Evolutionary conservation across 2,888 invertebrate genomes (phyloP).

Genomic region (Odontothrips loti): DNA sequence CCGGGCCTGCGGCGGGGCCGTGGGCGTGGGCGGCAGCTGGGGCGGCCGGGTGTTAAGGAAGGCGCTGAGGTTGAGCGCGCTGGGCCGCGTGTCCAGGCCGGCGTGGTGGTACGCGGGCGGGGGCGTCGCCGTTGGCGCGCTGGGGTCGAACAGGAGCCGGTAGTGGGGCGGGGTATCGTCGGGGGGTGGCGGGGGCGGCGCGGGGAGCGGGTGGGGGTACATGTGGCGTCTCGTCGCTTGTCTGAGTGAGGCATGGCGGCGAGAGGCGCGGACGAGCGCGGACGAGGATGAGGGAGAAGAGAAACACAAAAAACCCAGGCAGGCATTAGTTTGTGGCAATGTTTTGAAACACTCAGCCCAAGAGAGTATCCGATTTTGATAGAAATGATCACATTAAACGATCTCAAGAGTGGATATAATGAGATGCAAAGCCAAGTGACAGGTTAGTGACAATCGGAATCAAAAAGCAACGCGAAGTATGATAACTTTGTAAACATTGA

Average conservation of each 20-base stretch:
- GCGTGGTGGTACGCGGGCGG: background rate
- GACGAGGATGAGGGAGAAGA: background rate
- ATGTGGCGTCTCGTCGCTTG: constrained; percentile 20
- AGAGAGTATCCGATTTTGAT: too few relatives aligned
- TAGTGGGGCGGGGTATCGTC: constrained; percentile 15
- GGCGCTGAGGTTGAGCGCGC: constrained; percentile 16
- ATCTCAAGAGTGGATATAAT: too few relatives aligned
- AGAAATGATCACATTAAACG: too few relatives aligned
- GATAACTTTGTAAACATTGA: too few relatives aligned
- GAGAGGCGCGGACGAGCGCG: background rate
- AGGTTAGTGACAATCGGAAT: too few relatives aligned
- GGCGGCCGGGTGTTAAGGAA: background rate
- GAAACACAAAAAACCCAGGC: constrained; percentile 18
- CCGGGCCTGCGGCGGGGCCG: background rate
- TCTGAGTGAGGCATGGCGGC: background rate
- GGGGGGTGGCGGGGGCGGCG: background rate
- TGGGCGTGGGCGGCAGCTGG: background rate
- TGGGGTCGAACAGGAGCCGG: constrained; percentile 15
- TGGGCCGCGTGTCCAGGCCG: background rate
- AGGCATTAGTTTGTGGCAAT: constrained; percentile 7
- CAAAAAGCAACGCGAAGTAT: too few relatives aligned
- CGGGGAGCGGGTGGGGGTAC: background rate
- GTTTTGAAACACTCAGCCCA: background rate
- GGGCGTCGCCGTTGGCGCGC: background rate
- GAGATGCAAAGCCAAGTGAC: too few relatives aligned